Conservation (phyloP, 2,888 invertebrate genomes). For the Rotaria macrura region DNA sequence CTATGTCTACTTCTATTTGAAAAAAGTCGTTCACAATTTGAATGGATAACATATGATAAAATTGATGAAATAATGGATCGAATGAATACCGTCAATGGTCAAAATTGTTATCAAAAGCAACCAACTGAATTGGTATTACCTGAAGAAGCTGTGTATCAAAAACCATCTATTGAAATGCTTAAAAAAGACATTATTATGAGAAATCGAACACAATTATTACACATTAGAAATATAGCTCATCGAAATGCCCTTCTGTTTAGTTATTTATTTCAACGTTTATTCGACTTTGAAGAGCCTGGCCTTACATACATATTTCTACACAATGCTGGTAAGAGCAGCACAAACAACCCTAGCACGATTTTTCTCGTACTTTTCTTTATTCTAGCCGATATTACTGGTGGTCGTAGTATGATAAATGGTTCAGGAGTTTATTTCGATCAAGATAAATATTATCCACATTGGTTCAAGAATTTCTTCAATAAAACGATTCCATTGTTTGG, state of each 20-base stretch:
- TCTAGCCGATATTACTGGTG: conserved; percentile 83
- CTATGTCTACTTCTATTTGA: neutral
- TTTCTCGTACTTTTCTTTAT: conserved; percentile 53
- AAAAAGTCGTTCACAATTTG: conserved; percentile 47
- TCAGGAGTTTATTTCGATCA: conserved; percentile 29
- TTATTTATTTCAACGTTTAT: conserved; percentile 42
- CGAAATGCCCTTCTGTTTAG: conserved; percentile 82
- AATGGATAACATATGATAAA: conserved; percentile 78
- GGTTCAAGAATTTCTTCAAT: conserved; percentile 81
- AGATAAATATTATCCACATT: conserved; percentile 60
- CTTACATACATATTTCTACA: conserved; percentile 95
- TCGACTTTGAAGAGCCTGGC: conserved; percentile 64
- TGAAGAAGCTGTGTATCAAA: conserved; percentile 62
- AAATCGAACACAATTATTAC: conserved; percentile 79
- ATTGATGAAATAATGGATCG: conserved; percentile 76
- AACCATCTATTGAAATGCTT: conserved; percentile 77
- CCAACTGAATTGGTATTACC: conserved; percentile 43
- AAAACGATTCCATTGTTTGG: conserved; percentile 86
- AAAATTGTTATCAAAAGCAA: conserved; percentile 81
- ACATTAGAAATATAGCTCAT: conserved; percentile 86
- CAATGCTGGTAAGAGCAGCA: neutral
- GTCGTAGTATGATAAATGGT: conserved; percentile 64
- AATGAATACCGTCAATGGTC: conserved; percentile 69
- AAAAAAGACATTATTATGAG: conserved; percentile 78
- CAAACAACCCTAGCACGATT: too few species aligned